Conservation (phyloP, 1,140 invertebrate species). For the Camponotus pennsylvanicus region DNA sequence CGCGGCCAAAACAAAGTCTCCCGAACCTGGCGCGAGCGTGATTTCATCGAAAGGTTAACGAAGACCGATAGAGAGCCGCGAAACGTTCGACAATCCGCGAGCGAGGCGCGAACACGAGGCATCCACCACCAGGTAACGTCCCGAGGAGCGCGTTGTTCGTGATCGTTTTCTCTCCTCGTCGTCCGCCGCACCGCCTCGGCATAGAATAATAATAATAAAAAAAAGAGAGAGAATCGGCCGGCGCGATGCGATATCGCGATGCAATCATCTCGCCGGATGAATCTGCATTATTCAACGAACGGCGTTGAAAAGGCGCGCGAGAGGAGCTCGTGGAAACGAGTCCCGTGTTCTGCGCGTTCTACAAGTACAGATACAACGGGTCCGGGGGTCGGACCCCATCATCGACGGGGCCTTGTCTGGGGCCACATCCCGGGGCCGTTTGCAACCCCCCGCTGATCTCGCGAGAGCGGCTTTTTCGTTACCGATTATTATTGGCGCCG, state of each 20-base stretch:
- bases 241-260: constrained; percentile 71
- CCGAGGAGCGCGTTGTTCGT: constrained; percentile 34
- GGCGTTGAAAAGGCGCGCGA: constrained; percentile 44
- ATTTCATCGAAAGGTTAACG: constrained; percentile 56
- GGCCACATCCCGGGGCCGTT: constrained; percentile 47
- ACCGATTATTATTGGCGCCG: constrained; percentile 66
- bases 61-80: constrained; percentile 57
- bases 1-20: constrained; percentile 42
- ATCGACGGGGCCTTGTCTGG: constrained; percentile 59
- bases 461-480: constrained; percentile 67
- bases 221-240: constrained; percentile 43
- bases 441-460: constrained; percentile 69
- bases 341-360: not conserved
- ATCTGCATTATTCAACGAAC: constrained; percentile 73
- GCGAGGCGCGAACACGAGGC: constrained; percentile 46
- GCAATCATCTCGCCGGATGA: constrained; percentile 74
- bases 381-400: constrained; percentile 41
- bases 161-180: constrained; percentile 22
- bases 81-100: constrained; percentile 54
- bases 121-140: constrained; percentile 22
- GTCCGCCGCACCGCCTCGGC: not conserved
- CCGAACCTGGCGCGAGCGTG: constrained; percentile 1
- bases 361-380: constrained; percentile 38
- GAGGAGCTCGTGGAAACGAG: constrained; percentile 42
- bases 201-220: not conserved